phyloP scores from a whole-genome alignment of 2,797 vertebrate species.

The Coregonus sp. region DNA sequence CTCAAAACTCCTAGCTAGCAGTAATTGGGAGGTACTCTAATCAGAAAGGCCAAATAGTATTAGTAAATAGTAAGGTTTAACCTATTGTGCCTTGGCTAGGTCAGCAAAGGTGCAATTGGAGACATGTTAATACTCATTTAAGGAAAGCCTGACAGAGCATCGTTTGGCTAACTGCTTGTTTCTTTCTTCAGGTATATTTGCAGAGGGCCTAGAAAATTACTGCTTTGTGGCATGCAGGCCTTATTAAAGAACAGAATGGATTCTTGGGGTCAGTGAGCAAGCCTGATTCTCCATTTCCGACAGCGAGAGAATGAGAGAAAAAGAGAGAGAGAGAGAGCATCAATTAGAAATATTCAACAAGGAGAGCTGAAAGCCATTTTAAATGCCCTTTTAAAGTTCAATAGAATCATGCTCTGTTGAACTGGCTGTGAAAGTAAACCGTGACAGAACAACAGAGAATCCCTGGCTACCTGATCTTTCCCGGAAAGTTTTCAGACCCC shows the following conservation, averaged over 20 bases:
- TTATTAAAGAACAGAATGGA: slow-evolving; percentile 63
- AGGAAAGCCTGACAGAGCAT: slow-evolving; percentile 48
- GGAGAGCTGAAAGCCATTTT: no score
- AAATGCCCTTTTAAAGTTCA: no score
- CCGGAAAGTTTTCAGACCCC: background rate
- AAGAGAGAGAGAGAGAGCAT: no score
- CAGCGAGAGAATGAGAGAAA: no score
- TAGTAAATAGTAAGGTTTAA: slow-evolving; percentile 15
- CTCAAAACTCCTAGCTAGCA: slow-evolving; percentile 75
- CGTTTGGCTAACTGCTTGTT: slow-evolving; percentile 38
- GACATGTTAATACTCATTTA: slow-evolving; percentile 73
- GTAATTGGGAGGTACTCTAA: slow-evolving; percentile 89
- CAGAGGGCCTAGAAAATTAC: slow-evolving; percentile 52
- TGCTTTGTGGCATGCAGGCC: slow-evolving; percentile 57
- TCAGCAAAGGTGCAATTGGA: slow-evolving; percentile 60
- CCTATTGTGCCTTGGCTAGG: slow-evolving; percentile 63
- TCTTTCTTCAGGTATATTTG: slow-evolving; percentile 63
- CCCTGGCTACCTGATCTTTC: slow-evolving; percentile 32
- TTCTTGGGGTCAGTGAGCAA: slow-evolving; percentile 22
- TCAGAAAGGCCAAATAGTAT: slow-evolving; percentile 70
- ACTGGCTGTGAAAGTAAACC: slow-evolving; percentile 52
- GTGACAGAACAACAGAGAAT: slow-evolving; percentile 20
- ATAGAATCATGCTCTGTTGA: slow-evolving; percentile 20
- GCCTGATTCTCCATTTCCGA: no score
- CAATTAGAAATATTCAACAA: no score